Base-by-base conservation (phyloP, 2,888 invertebrate genomes). In the Polydrusus cervinus region DNA sequence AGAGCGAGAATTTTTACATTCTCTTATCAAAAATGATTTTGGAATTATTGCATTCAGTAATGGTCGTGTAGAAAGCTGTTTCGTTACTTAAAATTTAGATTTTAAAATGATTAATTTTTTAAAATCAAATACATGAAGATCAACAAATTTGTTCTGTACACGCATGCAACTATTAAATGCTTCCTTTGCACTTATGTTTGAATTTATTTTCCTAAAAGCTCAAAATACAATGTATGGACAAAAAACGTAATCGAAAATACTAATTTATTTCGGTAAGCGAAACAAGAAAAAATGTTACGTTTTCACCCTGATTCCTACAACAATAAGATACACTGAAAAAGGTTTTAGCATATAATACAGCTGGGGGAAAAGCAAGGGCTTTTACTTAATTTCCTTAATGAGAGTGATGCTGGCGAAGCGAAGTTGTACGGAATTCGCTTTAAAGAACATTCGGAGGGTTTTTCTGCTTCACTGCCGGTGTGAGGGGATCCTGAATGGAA, bases 401-500 rank as follows among this genome's bases (percentile, higher is more conserved):
- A 76, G 74, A 76, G 71, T 74, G 70, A 62, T 55, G 69, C 67
- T 65, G 45, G 53, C 51, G 64, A 61, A 25, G 70, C 47, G 40
- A 49, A 71, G 62, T 72, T 72, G 67, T 66, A 71, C 45, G 69
- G 72, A 72, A 67, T 68, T 71, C 53, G 74, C 53, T 73, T 76
- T 76, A 76, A 76, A 73, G 76, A 73, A 74, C 47, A 68, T 75
- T 72, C 64, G 47, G 45, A 43, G 62, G 68, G 64, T 67, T 68
- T 71, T 76, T 71, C 62, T 65, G 71, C 70, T 55, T 55, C 47
- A 47, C 47, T 47, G 47, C 47, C 43, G 65, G 74, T 81, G 62
- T 43, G 67, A 53, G 66, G 49, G 62, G 75, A 38, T 30, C 16
- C 69, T 49, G 47, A 82, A 83, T 84, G 82, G 81, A 83, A 83